phyloP scores from a whole-genome alignment of 2,113 vertebrate genomes.

The Callaeas wilsoni region DNA sequence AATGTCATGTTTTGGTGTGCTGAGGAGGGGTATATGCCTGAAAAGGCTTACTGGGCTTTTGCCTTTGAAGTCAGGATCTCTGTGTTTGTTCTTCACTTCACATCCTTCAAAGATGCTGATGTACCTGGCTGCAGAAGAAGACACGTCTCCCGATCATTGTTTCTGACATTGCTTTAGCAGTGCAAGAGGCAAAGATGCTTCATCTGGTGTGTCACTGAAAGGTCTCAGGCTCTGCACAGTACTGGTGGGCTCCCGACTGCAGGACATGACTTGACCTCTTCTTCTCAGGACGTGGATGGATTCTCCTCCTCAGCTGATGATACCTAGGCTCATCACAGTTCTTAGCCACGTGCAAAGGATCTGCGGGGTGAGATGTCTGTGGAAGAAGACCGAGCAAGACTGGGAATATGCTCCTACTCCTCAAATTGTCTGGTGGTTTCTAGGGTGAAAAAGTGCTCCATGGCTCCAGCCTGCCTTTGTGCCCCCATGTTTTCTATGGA shows the following conservation, averaged over 20 bases:
- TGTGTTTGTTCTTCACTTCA: not conserved
- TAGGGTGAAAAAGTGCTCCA: not conserved
- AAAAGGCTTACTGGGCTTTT: not conserved
- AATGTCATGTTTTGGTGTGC: not conserved
- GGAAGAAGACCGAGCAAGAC: not conserved
- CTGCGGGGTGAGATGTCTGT: not conserved
- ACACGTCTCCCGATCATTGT: not conserved
- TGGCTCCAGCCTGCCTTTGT: not conserved
- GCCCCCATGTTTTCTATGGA: not conserved
- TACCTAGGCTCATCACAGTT: not conserved
- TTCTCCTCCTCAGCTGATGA: not conserved
- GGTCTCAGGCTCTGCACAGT: not conserved
- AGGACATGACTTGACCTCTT: not conserved
- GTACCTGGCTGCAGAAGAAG: not conserved
- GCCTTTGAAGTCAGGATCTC: not conserved
- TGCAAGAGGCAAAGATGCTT: not conserved
- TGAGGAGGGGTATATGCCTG: not conserved
- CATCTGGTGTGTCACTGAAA: not conserved
- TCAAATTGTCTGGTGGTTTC: not conserved
- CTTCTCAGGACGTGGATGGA: not conserved
- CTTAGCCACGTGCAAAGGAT: accelerated
- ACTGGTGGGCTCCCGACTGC: not conserved
- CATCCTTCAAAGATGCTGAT: not conserved
- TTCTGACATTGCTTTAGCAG: not conserved
- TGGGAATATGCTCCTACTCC: not conserved